phyloP scores from a whole-genome alignment of 2,797 vertebrate species.

The Manis javanica region DNA sequence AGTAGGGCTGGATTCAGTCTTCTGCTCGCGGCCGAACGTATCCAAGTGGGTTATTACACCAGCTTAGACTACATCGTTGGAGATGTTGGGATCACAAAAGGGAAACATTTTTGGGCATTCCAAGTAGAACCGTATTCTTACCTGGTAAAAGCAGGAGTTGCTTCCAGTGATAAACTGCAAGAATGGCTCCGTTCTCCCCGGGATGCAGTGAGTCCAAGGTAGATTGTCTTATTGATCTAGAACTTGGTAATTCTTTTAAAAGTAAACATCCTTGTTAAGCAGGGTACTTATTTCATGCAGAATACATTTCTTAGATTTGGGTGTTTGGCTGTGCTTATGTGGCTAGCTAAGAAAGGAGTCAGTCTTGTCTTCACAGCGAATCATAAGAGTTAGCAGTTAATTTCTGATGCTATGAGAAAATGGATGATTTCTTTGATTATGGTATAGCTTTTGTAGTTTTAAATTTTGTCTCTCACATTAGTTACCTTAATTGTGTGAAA shows the following conservation, averaged over 20 bases:
- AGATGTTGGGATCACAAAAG: slow-evolving; percentile 94
- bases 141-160: slow-evolving; percentile 97
- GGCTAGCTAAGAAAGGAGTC: not conserved
- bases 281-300: not conserved
- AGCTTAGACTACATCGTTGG: slow-evolving; percentile 96
- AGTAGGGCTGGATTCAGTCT: slow-evolving; percentile 94
- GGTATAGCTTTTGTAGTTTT: not conserved
- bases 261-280: not conserved
- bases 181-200: slow-evolving; percentile 96
- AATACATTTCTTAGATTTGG: not conserved
- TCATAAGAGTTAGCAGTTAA: not conserved
- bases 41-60: slow-evolving; percentile 95
- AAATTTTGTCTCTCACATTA: not conserved
- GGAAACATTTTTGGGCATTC: slow-evolving; percentile 97
- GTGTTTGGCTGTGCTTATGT: not conserved
- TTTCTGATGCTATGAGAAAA: not conserved
- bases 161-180: slow-evolving; percentile 93
- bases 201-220: slow-evolving; percentile 96
- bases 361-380: not conserved
- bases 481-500: not conserved
- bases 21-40: slow-evolving; percentile 93
- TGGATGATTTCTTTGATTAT: not conserved
- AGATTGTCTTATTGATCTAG: not conserved
- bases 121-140: slow-evolving; percentile 94
- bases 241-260: not conserved